A percentile compares a stretch with the other conserved stretches of the same genome.
phyloP scores from a whole-genome alignment of 2,113 vertebrate genomes.

The Tychaedon coryphoeus region DNA sequence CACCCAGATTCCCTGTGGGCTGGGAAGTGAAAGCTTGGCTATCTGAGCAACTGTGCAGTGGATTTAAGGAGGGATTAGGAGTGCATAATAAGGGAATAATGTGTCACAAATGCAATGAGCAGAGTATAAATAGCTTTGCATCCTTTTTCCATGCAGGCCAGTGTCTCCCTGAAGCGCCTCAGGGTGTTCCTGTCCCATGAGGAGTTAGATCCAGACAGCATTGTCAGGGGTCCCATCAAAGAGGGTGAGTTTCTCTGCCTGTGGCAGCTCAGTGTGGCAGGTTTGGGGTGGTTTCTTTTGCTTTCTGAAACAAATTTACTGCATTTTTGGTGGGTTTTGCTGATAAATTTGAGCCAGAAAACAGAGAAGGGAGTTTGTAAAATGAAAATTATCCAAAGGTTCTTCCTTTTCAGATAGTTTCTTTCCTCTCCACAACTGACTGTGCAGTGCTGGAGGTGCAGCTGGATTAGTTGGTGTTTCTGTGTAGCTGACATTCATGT shows the following conservation, averaged over 20 bases:
- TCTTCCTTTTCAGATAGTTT: neutral
- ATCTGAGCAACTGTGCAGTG: neutral
- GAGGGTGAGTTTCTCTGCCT: constrained; percentile 59
- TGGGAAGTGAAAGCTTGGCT: neutral
- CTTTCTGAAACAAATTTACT: neutral
- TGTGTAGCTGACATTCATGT: neutral
- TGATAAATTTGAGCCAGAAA: neutral
- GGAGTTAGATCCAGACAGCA: constrained; percentile 86
- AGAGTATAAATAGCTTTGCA: neutral
- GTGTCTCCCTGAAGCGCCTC: constrained; percentile 91
- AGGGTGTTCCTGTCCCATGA: constrained; percentile 92
- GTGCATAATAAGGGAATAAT: neutral
- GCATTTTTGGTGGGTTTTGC: neutral
- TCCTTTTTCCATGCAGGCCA: constrained; percentile 75
- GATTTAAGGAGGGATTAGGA: neutral
- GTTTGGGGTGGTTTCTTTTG: neutral
- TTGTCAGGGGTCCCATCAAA: constrained; percentile 68
- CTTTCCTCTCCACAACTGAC: neutral
- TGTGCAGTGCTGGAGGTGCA: neutral
- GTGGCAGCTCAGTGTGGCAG: neutral
- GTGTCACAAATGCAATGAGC: neutral
- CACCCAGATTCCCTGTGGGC: neutral
- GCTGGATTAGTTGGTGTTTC: neutral
- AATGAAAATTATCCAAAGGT: neutral
- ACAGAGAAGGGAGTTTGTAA: neutral